phyloP scores from a whole-genome alignment of 1,140 invertebrate species.

The Drosophila littoralis region DNA sequence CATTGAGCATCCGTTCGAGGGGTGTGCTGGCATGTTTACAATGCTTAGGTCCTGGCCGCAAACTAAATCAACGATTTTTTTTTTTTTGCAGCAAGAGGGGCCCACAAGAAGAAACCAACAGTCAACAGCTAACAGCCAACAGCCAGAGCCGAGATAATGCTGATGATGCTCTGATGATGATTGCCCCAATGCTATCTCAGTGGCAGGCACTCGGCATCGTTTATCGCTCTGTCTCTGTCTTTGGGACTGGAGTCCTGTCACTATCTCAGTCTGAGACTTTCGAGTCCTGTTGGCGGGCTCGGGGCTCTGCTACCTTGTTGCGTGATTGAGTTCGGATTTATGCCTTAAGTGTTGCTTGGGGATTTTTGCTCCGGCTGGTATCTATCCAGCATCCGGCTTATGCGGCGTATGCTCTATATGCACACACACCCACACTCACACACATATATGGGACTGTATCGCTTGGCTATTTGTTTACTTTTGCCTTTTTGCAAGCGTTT shows the following conservation, averaged over 20 bases:
- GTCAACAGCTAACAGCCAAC: background rate
- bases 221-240: slow-evolving; percentile 56
- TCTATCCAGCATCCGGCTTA: slow-evolving; percentile 32
- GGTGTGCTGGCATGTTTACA: slow-evolving; percentile 49
- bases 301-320: slow-evolving; percentile 32
- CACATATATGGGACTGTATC: slow-evolving; percentile 13
- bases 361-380: slow-evolving; percentile 56
- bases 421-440: background rate
- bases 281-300: slow-evolving; percentile 5
- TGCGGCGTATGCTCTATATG: slow-evolving; percentile 37
- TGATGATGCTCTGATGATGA: slow-evolving; percentile 60
- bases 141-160: slow-evolving; percentile 33
- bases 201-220: slow-evolving; percentile 49
- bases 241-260: background rate
- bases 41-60: slow-evolving; percentile 39
- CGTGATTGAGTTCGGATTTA: slow-evolving; percentile 78
- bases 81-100: slow-evolving; percentile 4
- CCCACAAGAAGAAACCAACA: background rate
- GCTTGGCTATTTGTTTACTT: slow-evolving; percentile 27
- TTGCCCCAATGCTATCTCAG: slow-evolving; percentile 36
- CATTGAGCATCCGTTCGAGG: slow-evolving; percentile 35
- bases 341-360: slow-evolving; percentile 74
- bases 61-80: slow-evolving; percentile 58
- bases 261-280: slow-evolving; percentile 4
- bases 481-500: slow-evolving; percentile 33